Conservation (phyloP, 2,113 vertebrate genomes). For the Takifugu flavidus region DNA sequence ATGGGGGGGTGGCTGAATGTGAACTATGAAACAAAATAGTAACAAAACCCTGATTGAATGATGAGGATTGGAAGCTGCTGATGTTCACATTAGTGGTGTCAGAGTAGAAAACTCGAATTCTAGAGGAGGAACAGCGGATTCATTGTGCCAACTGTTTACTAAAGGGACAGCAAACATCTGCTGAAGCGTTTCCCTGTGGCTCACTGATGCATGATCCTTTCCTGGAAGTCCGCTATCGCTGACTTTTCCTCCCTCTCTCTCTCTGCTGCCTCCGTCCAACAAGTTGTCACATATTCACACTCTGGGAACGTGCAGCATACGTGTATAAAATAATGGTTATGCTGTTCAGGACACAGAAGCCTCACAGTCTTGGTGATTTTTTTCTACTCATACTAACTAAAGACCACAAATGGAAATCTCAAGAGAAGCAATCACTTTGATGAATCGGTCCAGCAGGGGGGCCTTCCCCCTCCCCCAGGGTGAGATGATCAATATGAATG, state of each 20-base stretch:
- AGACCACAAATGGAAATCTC: too few species aligned
- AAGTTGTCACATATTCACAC: not conserved
- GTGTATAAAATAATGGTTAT: too few species aligned
- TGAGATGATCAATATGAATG: too few species aligned
- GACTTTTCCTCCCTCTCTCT: not conserved
- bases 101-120: constrained; percentile 25
- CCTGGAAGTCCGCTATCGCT: not conserved
- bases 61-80: constrained; percentile 5
- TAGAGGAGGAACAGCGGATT: constrained; percentile 23
- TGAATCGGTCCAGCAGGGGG: too few species aligned
- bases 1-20: too few species aligned
- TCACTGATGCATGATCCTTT: constrained; percentile 3
- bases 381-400: too few species aligned
- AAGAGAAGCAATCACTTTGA: too few species aligned
- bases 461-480: too few species aligned
- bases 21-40: not conserved
- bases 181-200: constrained; percentile 13
- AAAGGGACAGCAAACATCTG: constrained; percentile 15
- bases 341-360: too few species aligned
- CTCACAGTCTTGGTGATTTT: too few species aligned
- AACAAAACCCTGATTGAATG: not conserved
- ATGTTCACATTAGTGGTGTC: constrained; percentile 28
- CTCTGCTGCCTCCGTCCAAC: not conserved
- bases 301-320: too few species aligned
- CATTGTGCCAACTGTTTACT: constrained; percentile 24